These are phyloP conservation scores for Reticulitermes speratus DNA, from an alignment of 1,140 invertebrate genomes.

Conservation along the genomic window DNA sequence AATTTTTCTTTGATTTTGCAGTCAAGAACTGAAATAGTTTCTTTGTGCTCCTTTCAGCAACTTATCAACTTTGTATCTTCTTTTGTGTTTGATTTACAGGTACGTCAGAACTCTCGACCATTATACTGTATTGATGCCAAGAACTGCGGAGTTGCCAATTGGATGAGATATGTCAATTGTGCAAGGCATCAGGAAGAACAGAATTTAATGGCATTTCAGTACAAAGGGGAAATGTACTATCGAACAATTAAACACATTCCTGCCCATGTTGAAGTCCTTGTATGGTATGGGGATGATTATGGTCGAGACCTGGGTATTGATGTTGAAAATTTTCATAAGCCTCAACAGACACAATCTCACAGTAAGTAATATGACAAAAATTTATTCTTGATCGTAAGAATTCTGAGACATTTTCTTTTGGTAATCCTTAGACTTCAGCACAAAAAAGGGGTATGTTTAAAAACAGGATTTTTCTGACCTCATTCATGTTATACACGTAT, in stretches of 20 bases:
- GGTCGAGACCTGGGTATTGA: slow-evolving; percentile 47
- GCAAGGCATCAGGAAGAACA: slow-evolving; percentile 52
- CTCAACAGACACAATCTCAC: too few relatives aligned
- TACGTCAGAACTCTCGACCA: slow-evolving; percentile 38
- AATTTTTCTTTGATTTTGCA: too few relatives aligned
- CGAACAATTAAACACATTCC: slow-evolving; percentile 52
- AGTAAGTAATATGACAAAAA: too few relatives aligned
- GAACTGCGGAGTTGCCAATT: slow-evolving; percentile 51
- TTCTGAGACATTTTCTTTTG: too few relatives aligned
- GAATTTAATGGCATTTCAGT: slow-evolving; percentile 59
- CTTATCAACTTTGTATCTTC: slow-evolving; percentile 7
- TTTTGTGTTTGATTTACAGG: neutral
- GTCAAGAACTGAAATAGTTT: too few relatives aligned
- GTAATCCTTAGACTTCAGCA: too few relatives aligned
- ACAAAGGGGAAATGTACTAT: slow-evolving; percentile 57
- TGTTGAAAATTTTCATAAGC: neutral
- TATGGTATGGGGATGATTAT: slow-evolving; percentile 56
- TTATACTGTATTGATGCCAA: slow-evolving; percentile 50
- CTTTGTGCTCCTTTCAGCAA: too few relatives aligned
- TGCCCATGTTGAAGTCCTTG: slow-evolving; percentile 53
- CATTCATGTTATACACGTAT: too few relatives aligned
- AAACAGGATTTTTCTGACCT: too few relatives aligned
- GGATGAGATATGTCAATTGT: slow-evolving; percentile 63
- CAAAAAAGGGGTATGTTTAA: too few relatives aligned
- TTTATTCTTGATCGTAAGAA: too few relatives aligned